phyloP scores from a whole-genome alignment of 2,797 vertebrate genomes.

The Cossypha caffra region DNA sequence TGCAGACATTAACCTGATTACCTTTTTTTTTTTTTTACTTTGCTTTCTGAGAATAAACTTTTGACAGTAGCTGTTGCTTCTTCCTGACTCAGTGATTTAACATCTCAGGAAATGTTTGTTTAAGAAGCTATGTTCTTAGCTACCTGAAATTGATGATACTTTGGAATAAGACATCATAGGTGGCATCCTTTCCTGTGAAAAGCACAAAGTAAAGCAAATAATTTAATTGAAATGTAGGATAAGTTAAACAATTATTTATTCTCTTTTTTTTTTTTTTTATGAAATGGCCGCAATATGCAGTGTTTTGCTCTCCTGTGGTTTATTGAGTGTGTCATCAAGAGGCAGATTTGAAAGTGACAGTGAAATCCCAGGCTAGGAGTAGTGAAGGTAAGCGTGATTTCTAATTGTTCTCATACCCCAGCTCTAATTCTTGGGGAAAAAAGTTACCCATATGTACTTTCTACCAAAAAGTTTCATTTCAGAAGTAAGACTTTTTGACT shows the following conservation, averaged over 20 bases:
- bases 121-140: neutral
- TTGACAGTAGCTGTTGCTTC: neutral
- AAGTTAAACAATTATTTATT: neutral
- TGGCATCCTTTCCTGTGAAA: neutral
- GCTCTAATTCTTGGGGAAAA: neutral
- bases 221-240: neutral
- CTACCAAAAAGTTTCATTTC: neutral
- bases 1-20: neutral
- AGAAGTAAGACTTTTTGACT: neutral
- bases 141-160: neutral
- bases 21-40: neutral
- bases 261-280: neutral
- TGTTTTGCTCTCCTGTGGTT: neutral
- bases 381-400: neutral
- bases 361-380: neutral
- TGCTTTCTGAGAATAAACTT: neutral
- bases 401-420: neutral
- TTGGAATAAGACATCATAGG: neutral
- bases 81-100: neutral
- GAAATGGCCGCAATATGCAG: neutral
- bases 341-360: neutral
- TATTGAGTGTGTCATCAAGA: neutral
- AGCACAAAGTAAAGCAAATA: neutral
- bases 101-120: neutral
- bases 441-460: neutral